A percentile compares a stretch with the other conserved stretches of the same genome.
Evolutionary conservation across 1,140 invertebrate species (phyloP).

Genomic region (Bursaphelenchus mucronatus): DNA sequence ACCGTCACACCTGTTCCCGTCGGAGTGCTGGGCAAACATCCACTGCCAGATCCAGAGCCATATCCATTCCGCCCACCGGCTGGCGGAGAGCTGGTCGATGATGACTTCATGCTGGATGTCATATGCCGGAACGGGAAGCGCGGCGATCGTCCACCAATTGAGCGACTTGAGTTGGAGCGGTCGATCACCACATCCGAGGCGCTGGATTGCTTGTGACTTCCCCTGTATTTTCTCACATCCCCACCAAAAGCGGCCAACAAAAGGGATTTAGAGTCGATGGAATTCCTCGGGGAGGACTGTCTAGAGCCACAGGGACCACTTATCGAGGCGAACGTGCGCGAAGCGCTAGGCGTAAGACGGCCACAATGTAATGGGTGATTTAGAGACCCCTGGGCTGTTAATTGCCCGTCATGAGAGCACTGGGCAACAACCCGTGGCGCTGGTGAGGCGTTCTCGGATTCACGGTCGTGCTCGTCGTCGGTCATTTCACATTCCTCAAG

Average conservation of each 20-base stretch:
- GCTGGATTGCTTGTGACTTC: slow-evolving; percentile 14
- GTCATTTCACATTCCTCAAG: slow-evolving; percentile 7
- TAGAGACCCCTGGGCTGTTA: not conserved
- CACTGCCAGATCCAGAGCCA: slow-evolving; percentile 12
- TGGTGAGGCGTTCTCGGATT: slow-evolving; percentile 4
- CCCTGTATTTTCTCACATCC: slow-evolving; percentile 9
- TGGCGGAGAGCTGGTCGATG: slow-evolving; percentile 31
- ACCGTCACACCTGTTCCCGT: slow-evolving; percentile 11
- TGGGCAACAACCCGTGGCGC: slow-evolving; percentile 6
- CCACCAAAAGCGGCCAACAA: slow-evolving; percentile 31
- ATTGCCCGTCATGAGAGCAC: not conserved
- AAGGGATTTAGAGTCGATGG: slow-evolving; percentile 30
- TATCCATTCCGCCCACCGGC: slow-evolving; percentile 5
- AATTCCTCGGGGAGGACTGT: slow-evolving; percentile 31
- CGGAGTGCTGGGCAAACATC: slow-evolving; percentile 3
- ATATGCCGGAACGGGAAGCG: slow-evolving; percentile 40
- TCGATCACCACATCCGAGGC: slow-evolving; percentile 17
- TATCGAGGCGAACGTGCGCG: slow-evolving; percentile 20
- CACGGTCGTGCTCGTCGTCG: slow-evolving; percentile 7
- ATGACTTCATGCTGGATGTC: slow-evolving; percentile 24
- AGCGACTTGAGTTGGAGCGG: slow-evolving; percentile 19
- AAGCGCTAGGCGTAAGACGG: slow-evolving; percentile 24
- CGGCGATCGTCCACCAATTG: slow-evolving; percentile 25
- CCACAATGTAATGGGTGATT: not conserved
- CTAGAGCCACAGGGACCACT: slow-evolving; percentile 17